Evolutionary conservation across 2,888 invertebrate genomes (phyloP), one percentile per base, ranked within the genome.

Genomic region (Cenopis cana): DNA sequence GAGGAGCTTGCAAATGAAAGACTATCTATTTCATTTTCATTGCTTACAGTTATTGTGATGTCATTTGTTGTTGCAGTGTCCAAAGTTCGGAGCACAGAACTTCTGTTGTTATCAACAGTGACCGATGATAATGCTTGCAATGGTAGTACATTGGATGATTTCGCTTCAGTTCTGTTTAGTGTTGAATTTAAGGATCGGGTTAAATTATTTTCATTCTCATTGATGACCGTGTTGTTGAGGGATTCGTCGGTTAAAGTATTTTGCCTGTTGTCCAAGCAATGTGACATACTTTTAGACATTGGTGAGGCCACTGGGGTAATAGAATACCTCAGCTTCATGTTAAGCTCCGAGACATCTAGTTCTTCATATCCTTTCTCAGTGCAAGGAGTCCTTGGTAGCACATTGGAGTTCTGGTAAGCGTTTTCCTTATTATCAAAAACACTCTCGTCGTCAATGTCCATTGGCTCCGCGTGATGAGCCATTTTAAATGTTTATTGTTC

Each of bases 351-450:
- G 1, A 90, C 88, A 79, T 93, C 92, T 76, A 92, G 73, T 73
- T 92, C 92, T 76, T 93, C 93, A 72, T 90, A 91, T 1, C 91
- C 91, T 75, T 91, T 93, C 71, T 93, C 92, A 0, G 88, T 89
- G 75, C 86, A 87, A 0, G 89, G 78, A 2, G 81, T 79, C 68
- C 78, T 78, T n/a, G 81, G 83, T 41, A 86, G 78, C 54, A 89
- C 86, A 88, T 92, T 92, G 76, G 80, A 88, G 73, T 87, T 87
- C 60, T 87, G 87, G 74, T 83, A 86, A 71, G 85, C 84, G 74
- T 93, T 93, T 75, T 93, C 93, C 79, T 93, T 93, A 76, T 93
- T 87, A 74, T 93, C 93, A 78, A 90, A 92, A 65, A 89, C 91
- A 85, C 82, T 85, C 74, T 88, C 84, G 60, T 76, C 78, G 77